phyloP scores from a whole-genome alignment of 2,113 vertebrate genomes.

The Pomatostomus ruficeps region DNA sequence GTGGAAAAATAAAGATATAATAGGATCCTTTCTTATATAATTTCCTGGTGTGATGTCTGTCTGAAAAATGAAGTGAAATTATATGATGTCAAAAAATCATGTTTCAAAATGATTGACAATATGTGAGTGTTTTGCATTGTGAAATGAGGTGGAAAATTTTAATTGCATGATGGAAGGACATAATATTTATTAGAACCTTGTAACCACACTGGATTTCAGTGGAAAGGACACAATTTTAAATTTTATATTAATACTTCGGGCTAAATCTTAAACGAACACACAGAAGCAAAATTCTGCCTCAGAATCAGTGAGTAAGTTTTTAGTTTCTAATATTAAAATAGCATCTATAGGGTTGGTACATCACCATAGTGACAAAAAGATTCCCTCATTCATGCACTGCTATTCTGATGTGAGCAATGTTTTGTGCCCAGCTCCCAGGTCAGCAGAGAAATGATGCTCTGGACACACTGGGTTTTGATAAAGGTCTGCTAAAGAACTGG shows the following conservation, averaged over 20 bases:
- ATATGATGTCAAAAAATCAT: constrained; percentile 83
- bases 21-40: constrained; percentile 78
- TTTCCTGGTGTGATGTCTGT: constrained; percentile 78
- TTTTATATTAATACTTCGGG: constrained; percentile 73
- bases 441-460: neutral
- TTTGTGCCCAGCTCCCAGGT: neutral
- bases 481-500: neutral
- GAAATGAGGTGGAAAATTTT: constrained; percentile 84
- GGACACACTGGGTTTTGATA: neutral
- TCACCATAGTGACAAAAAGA: constrained; percentile 52
- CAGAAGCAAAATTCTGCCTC: constrained; percentile 60
- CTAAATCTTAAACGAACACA: constrained; percentile 70
- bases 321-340: constrained; percentile 58
- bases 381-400: neutral
- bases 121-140: constrained; percentile 79
- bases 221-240: constrained; percentile 75
- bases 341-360: neutral
- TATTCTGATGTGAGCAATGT: neutral
- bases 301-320: constrained; percentile 66
- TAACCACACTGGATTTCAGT: constrained; percentile 74
- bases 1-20: constrained; percentile 81
- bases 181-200: constrained; percentile 84
- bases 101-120: constrained; percentile 83
- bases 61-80: constrained; percentile 81
- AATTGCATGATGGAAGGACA: constrained; percentile 82